phyloP scores from a whole-genome alignment of 1,140 invertebrate species.

The Manduca sexta region DNA sequence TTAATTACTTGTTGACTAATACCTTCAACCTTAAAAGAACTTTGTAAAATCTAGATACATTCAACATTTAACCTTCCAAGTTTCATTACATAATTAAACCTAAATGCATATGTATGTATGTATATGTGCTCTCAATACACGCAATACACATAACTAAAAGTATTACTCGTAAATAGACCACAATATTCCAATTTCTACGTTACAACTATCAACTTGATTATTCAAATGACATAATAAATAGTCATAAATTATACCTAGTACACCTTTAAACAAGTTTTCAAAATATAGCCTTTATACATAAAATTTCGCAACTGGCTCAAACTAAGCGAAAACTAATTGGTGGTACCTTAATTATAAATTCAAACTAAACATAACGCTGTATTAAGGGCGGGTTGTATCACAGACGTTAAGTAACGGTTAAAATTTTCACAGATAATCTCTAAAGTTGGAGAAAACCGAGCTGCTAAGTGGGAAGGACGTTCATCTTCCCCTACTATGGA shows the following conservation, averaged over 20 bases:
- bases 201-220: conserved; percentile 10
- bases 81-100: too few species aligned
- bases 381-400: neutral
- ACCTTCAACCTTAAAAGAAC: too few species aligned
- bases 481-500: neutral
- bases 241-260: conserved; percentile 6
- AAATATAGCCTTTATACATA: conserved; percentile 18
- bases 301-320: conserved; percentile 21
- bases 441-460: neutral
- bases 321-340: conserved; percentile 24
- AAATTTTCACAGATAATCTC: conserved; percentile 1
- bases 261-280: conserved; percentile 11
- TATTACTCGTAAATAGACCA: too few species aligned
- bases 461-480: neutral
- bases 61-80: too few species aligned
- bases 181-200: neutral
- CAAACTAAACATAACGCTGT: conserved; percentile 4
- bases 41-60: too few species aligned
- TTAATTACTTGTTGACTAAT: too few species aligned
- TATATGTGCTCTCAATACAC: too few species aligned
- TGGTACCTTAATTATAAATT: conserved; percentile 11
- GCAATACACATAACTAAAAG: too few species aligned
- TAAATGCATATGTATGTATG: too few species aligned
- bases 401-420: neutral
- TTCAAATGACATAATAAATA: conserved; percentile 14